phyloP scores from a whole-genome alignment of 2,113 vertebrate genomes.

The Terrapene triunguis region DNA sequence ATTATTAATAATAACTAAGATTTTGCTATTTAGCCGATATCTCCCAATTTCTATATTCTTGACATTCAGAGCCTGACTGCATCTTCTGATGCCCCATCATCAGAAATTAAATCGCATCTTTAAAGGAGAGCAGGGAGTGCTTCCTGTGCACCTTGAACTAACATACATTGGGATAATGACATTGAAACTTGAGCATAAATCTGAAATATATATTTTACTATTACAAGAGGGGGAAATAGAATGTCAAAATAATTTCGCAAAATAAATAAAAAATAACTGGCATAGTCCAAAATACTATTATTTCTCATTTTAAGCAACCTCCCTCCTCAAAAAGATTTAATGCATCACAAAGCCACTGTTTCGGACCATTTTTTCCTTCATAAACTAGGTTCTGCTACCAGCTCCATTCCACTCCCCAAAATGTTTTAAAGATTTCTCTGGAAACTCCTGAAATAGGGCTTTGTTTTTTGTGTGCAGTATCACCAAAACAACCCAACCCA shows the following conservation, averaged over 20 bases:
- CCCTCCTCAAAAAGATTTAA: background rate
- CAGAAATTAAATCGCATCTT: background rate
- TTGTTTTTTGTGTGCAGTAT: background rate
- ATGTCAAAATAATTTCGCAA: background rate
- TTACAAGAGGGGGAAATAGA: background rate
- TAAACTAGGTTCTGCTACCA: background rate
- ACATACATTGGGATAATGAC: background rate
- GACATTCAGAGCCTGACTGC: background rate
- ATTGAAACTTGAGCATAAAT: background rate
- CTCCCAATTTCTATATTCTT: background rate
- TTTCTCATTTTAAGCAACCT: background rate
- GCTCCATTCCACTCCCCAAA: background rate
- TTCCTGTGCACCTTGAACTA: background rate
- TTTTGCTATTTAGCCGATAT: background rate
- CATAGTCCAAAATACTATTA: background rate
- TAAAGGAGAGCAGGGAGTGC: background rate
- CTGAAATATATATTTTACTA: background rate
- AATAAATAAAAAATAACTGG: background rate
- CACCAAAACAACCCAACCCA: background rate
- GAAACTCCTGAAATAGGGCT: background rate
- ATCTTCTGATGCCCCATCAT: background rate
- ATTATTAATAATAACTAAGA: rapidly evolving
- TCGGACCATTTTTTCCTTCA: background rate
- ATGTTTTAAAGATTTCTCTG: background rate
- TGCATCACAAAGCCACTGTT: background rate